Evolutionary conservation across 2,797 vertebrate genomes (phyloP), one percentile per base, ranked within the genome.

Genomic region (Naso thynnoides): DNA sequence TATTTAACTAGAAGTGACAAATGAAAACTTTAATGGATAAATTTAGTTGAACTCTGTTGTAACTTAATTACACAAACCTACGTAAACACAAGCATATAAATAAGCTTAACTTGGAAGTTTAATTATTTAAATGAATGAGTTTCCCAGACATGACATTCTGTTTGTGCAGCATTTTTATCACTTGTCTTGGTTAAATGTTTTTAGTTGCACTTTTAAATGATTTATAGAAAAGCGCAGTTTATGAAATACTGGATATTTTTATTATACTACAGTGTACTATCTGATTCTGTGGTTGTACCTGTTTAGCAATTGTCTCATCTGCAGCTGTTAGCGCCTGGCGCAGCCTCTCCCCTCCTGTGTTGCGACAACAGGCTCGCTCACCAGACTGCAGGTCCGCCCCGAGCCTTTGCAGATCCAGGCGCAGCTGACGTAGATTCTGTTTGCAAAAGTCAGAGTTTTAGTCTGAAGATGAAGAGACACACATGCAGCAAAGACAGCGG

Each of bases 291-390:
- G 31, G 5, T 7, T 1, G 65, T 95, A 96, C 98, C 97, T 99
- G 98, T 93, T 96, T 97, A 58, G 83, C 82, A 24, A 99, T 92
- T 26, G 95, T 97, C 36, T 95, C 94, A 70, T 99, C 96, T 13
- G 97, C 97, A 0, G 57, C 86, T 5, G 80, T 76, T 21, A 99
- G 90, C 2, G 95, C 92, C 52, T 95, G 94, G 0, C 96, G 95
- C 63, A 99, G 95, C 75, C 90, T 95, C 53, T 96, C 97, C 18
- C 96, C 97, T 5, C 95, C 95, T 0, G 98, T 99, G 80, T 96
- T 97, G 73, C 97, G 96, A 79, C 98, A 99, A 79, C 98, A 99
- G 0, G 96, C 97, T 70, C 97, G 92, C 85, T 97, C 97, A 16
- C 96, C 96, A 18, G 97, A 94, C 90, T 99, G 97, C 72, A 99